These are phyloP conservation scores for Galeopterus variegatus DNA, from an alignment of 2,113 vertebrate species.

Conservation along the genomic window DNA sequence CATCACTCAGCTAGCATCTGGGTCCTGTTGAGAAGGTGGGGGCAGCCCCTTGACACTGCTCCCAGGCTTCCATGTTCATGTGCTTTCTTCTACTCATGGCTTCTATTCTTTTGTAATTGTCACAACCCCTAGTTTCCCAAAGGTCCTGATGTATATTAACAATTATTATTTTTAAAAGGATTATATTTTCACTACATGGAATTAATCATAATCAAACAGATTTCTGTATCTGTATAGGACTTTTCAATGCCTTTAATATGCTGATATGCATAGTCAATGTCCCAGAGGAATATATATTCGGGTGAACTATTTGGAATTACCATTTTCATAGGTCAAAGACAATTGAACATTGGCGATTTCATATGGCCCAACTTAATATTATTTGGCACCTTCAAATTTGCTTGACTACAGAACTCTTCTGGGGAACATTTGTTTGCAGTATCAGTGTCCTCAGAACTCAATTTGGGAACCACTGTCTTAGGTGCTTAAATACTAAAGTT, in stretches of 20 bases:
- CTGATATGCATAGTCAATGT: neutral
- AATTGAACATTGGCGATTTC: neutral
- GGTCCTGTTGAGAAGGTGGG: neutral
- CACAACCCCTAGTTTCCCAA: neutral
- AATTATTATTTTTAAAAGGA: neutral
- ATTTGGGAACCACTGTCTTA: neutral
- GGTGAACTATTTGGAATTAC: neutral
- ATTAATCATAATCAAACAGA: neutral
- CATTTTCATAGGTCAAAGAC: neutral
- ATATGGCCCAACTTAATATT: neutral
- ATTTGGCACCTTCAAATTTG: neutral
- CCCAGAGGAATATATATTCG: neutral
- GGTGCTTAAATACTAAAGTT: neutral
- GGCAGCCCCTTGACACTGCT: neutral
- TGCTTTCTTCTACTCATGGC: neutral
- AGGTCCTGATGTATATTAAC: neutral
- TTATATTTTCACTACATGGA: neutral
- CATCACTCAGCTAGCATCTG: neutral
- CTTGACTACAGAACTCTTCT: neutral
- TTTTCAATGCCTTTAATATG: neutral
- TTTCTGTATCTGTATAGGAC: neutral
- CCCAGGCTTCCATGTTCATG: rapidly evolving
- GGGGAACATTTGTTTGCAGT: neutral
- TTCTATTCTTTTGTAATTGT: neutral
- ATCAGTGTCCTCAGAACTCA: neutral